Conservation (phyloP, 1,140 invertebrate genomes). For the Batillaria attramentaria region DNA sequence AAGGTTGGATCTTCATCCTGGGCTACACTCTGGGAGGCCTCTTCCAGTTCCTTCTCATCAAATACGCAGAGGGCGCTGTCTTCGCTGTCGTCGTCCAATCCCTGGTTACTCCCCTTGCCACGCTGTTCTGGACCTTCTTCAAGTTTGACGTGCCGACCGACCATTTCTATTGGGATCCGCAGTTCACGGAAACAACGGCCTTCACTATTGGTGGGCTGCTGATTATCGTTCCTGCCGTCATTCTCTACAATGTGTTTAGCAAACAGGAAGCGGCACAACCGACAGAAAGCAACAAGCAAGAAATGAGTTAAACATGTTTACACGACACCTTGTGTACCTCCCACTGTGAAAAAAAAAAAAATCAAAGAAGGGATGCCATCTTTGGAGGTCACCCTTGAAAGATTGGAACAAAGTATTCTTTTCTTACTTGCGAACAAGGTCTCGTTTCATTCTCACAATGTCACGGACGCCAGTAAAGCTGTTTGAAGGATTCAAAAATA, state of each 20-base stretch:
- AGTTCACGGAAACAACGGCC: constrained; percentile 48
- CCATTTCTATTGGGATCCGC: constrained; percentile 43
- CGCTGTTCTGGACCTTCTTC: constrained; percentile 56
- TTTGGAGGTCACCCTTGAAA: no score
- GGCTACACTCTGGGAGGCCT: constrained; percentile 53
- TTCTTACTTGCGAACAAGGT: no score
- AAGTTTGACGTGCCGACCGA: constrained; percentile 33
- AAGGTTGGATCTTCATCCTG: constrained; percentile 49
- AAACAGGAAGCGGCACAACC: constrained; percentile 40
- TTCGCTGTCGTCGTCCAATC: constrained; percentile 51
- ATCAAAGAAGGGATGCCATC: no score
- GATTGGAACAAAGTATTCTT: no score
- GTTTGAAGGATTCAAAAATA: no score
- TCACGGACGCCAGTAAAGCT: no score
- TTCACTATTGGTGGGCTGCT: constrained; percentile 47
- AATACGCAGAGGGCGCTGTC: constrained; percentile 53
- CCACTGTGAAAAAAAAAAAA: no score
- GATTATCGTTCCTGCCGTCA: constrained; percentile 50
- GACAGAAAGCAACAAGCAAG: not conserved
- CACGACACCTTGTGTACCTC: no score
- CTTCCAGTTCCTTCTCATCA: constrained; percentile 52
- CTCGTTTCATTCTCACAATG: no score
- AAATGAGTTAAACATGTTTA: no score
- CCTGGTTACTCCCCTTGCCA: constrained; percentile 47
- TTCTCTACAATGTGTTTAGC: constrained; percentile 57